Evolutionary conservation across 2,797 vertebrate species (phyloP).

Genomic region (Borostomias antarcticus): DNA sequence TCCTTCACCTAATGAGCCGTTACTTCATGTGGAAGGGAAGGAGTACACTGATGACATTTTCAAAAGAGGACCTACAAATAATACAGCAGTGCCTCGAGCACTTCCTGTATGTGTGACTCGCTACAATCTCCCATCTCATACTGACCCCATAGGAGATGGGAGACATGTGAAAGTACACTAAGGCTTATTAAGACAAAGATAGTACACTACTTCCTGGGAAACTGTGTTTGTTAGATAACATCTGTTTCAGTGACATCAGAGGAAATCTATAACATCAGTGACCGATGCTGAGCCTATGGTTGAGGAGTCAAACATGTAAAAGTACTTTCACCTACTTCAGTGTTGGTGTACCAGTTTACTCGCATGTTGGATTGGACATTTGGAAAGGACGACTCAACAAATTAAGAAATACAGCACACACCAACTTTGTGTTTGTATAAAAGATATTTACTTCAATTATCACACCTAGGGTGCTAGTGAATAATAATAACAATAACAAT

Average conservation of each 20-base stretch:
- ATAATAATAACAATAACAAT: slow-evolving; percentile 77
- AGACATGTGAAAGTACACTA: slow-evolving; percentile 6
- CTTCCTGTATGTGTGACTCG: slow-evolving; percentile 4
- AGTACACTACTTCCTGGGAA: not conserved
- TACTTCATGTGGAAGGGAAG: not conserved
- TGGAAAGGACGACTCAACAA: not conserved
- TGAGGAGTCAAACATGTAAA: no score
- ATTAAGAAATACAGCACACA: slow-evolving; percentile 80
- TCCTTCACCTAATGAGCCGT: not conserved
- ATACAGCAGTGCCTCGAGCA: slow-evolving; percentile 13
- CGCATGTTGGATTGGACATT: not conserved
- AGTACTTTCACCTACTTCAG: no score
- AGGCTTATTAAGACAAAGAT: slow-evolving; percentile 1
- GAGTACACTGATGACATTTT: not conserved
- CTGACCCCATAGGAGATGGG: slow-evolving; percentile 13
- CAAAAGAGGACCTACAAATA: slow-evolving; percentile 21
- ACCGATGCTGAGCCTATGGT: no score
- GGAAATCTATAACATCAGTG: not conserved
- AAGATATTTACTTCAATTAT: slow-evolving; percentile 97
- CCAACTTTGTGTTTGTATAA: slow-evolving; percentile 88
- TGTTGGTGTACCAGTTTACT: not conserved
- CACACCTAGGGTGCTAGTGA: slow-evolving; percentile 96
- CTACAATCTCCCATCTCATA: not conserved
- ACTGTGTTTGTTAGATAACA: not conserved
- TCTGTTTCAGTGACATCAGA: not conserved